A percentile compares a stretch with the other conserved stretches of the same genome.
phyloP scores from a whole-genome alignment of 2,113 vertebrate species.

The Odocoileus virginianus region DNA sequence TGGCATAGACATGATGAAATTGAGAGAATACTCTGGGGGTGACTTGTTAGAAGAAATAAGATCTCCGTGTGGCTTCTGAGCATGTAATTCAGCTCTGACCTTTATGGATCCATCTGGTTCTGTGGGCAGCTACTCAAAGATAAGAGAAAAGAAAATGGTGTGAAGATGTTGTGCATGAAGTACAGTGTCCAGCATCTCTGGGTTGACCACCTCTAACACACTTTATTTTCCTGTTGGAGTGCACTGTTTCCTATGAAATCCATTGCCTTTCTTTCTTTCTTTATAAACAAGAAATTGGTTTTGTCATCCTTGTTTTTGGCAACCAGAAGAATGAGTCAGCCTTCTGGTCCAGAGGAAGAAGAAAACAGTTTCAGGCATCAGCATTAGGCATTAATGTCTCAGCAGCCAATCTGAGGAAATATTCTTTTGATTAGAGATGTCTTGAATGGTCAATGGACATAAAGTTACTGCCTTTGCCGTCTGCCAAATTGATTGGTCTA shows the following conservation, averaged over 20 bases:
- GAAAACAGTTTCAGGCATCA: background rate
- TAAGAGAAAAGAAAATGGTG: background rate
- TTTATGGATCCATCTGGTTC: background rate
- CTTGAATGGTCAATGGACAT: background rate
- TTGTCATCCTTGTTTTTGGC: background rate
- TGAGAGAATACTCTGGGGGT: background rate
- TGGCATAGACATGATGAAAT: fast-evolving
- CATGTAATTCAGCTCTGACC: background rate
- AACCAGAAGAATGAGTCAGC: background rate
- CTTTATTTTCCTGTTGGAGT: fast-evolving
- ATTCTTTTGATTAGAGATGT: background rate
- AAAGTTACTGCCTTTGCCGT: no score
- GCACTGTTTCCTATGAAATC: background rate
- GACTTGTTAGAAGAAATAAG: background rate
- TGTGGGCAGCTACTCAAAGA: background rate
- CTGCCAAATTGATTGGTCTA: background rate
- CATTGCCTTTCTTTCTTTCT: background rate
- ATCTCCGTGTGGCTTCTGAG: background rate
- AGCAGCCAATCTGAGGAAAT: background rate
- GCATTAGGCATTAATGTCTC: background rate
- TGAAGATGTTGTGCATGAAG: fast-evolving
- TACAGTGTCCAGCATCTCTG: background rate
- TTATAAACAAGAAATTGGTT: background rate
- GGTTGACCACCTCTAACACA: fast-evolving
- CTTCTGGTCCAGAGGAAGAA: background rate